Percentiles rank a stretch among this genome's conserved stretches.
Conservation (phyloP, 2,113 vertebrate genomes). For the Nyctereutes procyonoides region DNA sequence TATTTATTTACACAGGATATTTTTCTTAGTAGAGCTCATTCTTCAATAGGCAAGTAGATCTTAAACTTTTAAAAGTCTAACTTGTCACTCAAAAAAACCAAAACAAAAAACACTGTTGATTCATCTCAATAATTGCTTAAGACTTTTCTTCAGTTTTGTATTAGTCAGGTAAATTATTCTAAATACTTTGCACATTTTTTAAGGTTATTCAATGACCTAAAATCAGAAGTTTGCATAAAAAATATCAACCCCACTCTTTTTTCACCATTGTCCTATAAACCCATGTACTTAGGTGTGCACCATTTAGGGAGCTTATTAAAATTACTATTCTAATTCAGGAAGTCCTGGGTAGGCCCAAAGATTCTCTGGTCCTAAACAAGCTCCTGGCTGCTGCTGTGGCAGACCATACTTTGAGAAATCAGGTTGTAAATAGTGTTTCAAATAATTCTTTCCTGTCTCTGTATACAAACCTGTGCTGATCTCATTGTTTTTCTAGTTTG, state of each 20-base stretch:
- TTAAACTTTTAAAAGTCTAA: neutral
- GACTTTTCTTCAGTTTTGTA: neutral
- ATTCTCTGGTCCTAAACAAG: neutral
- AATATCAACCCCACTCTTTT: neutral
- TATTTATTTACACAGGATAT: neutral
- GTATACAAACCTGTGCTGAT: neutral
- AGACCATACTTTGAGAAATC: neutral
- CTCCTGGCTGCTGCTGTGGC: neutral
- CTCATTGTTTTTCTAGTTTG: neutral
- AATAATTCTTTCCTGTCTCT: neutral
- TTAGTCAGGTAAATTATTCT: neutral
- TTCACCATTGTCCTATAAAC: neutral
- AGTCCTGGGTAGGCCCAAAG: neutral
- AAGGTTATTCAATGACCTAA: neutral
- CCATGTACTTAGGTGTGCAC: neutral
- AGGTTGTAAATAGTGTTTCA: neutral
- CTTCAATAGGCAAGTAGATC: neutral
- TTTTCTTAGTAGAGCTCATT: conserved; percentile 10
- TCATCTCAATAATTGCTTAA: neutral
- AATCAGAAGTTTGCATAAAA: neutral
- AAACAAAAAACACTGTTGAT: neutral
- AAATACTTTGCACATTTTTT: neutral
- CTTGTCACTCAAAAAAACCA: neutral
- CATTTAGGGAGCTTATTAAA: neutral
- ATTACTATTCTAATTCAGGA: neutral